phyloP scores from a whole-genome alignment of 2,888 invertebrate species.

The Operophtera brumata region DNA sequence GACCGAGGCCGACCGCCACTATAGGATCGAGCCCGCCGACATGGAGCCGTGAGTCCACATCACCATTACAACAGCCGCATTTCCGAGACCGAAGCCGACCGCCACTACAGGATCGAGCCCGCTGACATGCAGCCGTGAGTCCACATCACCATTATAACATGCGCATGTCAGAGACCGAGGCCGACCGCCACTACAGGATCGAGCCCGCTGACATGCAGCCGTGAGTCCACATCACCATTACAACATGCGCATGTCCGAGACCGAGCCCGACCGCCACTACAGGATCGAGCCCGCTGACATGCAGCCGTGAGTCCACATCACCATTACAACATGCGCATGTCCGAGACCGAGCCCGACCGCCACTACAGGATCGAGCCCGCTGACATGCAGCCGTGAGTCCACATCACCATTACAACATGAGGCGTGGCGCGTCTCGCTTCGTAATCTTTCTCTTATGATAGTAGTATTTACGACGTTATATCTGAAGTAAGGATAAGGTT shows the following conservation, averaged over 20 bases:
- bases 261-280: constrained; percentile 93
- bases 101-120: constrained; percentile 91
- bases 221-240: constrained; percentile 55
- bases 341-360: constrained; percentile 93
- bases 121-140: constrained; percentile 73
- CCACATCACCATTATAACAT: constrained; percentile 81
- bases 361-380: constrained; percentile 89
- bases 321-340: constrained; percentile 86
- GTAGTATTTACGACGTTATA: too few species aligned
- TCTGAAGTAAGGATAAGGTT: too few species aligned
- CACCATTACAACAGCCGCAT: constrained; percentile 85
- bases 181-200: constrained; percentile 92
- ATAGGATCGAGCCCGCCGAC: constrained; percentile 85
- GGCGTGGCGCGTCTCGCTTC: too few species aligned
- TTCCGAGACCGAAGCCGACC: constrained; percentile 94
- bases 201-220: constrained; percentile 81
- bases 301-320: constrained; percentile 72
- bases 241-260: constrained; percentile 92
- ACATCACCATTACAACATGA: constrained; percentile 83
- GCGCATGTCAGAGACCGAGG: constrained; percentile 93
- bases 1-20: constrained; percentile 93
- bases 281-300: constrained; percentile 84
- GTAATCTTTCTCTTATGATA: too few species aligned
- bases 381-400: constrained; percentile 71
- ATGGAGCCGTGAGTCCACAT: constrained; percentile 72